Base-by-base conservation (phyloP, 2,797 vertebrate genomes). In the Orientallactaga sibirica region DNA sequence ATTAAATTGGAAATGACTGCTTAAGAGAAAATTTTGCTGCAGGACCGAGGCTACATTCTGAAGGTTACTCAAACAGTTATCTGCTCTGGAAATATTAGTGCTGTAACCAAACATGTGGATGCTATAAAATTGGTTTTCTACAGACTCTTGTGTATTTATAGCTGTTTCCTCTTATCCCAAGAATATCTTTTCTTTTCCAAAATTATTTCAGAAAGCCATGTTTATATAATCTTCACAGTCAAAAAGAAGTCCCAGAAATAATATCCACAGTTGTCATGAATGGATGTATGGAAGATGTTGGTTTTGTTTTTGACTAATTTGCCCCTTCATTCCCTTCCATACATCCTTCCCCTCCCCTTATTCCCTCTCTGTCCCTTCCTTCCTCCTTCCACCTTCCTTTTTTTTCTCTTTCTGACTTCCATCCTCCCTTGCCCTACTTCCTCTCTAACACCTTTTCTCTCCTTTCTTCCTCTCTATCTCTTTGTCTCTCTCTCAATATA, bases 1-100 rank as follows among this genome's bases (percentile, higher is more conserved):
- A 83, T 90, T 86, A 88, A 92, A 86, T 62, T 48, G 20, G 7
- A 2, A 25, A 61, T 75, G 18, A 37, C 8, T 55, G 1, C 37
- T 70, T 82, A 92, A 81, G 29, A 52, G 33, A 29, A 90, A 84
- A 48, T 92, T 67, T 80, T 76, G 11, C 68, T 77, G 22, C 48
- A 84, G n/a, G 37, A 81, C 43, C 74, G 37, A 86, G 0, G 25
- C 68, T 84, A 7, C 62, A 70, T 71, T 75, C 29, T 73, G 75
- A 55, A 25, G 52, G 22, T 19, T 61, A 5, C 41, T 73, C 84
- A 86, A 37, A 81, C 4, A 80, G 4, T 92, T 84, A 7, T 48
- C 80, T n/a, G n/a, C 3, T 3, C 79, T 22, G 55, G 86, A 80
- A 91, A 37, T 3, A n/a, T 91, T 77, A 89, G 22, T 66, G 27